Evolutionary conservation across 2,113 vertebrate genomes (phyloP).

Genomic region (Brachionichthys hirsutus): DNA sequence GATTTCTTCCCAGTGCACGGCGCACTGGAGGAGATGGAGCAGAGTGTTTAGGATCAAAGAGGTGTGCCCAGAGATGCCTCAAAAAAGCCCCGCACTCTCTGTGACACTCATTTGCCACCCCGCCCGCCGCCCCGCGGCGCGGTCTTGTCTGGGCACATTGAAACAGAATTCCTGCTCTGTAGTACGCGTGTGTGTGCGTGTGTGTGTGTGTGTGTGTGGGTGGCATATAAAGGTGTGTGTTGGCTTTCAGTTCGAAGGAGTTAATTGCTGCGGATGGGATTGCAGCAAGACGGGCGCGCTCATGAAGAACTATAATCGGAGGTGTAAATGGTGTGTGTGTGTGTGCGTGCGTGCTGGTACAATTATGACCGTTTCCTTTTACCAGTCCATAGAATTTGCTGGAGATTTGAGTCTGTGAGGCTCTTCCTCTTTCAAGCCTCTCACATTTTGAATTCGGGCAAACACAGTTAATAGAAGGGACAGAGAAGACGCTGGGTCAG

Average conservation of each 20-base stretch:
- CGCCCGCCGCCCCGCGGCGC: conserved; percentile 38
- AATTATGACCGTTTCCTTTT: conserved; percentile 28
- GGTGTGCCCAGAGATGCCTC: conserved; percentile 55
- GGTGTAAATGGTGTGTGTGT: not conserved
- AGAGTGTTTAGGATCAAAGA: conserved; percentile 77
- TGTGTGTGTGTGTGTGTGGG: not conserved
- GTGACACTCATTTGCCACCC: conserved; percentile 41
- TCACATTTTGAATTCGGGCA: conserved; percentile 42
- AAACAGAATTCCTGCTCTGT: conserved; percentile 18
- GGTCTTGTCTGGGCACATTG: conserved; percentile 52
- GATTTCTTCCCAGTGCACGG: conserved; percentile 70
- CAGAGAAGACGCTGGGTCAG: conserved; percentile 61
- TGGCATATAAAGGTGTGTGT: conserved; percentile 1
- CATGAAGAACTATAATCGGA: not conserved
- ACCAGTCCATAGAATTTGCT: conserved; percentile 42
- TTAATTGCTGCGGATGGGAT: conserved; percentile 16
- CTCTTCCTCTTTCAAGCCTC: conserved; percentile 44
- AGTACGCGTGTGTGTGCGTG: conserved; percentile 14
- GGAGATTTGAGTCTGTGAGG: conserved; percentile 49
- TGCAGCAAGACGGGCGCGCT: conserved; percentile 5
- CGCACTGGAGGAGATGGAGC: conserved; percentile 66
- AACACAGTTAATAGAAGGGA: conserved; percentile 42
- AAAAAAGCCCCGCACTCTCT: conserved; percentile 48
- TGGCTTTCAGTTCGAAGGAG: conserved; percentile 17
- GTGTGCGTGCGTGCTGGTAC: not conserved